Percentiles rank a stretch among this genome's conserved stretches.
Evolutionary conservation across 1,140 invertebrate species (phyloP).

Genomic region (Matsumurasca onukii): DNA sequence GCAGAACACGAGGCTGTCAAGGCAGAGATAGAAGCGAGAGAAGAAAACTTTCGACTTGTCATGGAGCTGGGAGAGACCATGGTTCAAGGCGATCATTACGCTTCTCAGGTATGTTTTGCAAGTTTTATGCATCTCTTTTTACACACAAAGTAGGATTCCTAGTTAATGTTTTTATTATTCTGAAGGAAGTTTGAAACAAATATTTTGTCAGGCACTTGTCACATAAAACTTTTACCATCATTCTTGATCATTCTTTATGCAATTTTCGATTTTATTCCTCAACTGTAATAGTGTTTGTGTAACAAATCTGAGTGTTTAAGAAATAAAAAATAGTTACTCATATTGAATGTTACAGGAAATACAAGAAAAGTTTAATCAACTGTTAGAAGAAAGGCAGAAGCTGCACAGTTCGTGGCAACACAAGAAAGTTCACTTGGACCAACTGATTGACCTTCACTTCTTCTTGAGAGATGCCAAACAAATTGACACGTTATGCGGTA

Average conservation of each 20-base stretch:
- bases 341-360: constrained; percentile 67
- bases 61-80: constrained; percentile 80
- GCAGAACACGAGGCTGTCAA: constrained; percentile 89
- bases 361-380: constrained; percentile 71
- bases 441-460: constrained; percentile 92
- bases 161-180: too few species aligned
- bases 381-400: constrained; percentile 75
- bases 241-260: too few species aligned
- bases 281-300: too few species aligned
- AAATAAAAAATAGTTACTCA: too few species aligned
- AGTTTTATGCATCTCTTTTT: neutral
- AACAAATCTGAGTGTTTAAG: too few species aligned
- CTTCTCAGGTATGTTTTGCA: constrained; percentile 55
- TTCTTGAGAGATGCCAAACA: constrained; percentile 95
- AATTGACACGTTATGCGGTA: constrained; percentile 82
- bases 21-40: constrained; percentile 92
- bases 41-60: constrained; percentile 79
- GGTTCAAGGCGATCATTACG: constrained; percentile 84
- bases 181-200: too few species aligned
- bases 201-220: neutral
- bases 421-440: constrained; percentile 88
- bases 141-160: too few species aligned
- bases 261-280: too few species aligned
- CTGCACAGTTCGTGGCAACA: constrained; percentile 85
- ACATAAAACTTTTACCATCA: neutral